These are phyloP conservation scores for Diarsia brunnea DNA, from an alignment of 2,888 invertebrate genomes.

Conservation along the genomic window DNA sequence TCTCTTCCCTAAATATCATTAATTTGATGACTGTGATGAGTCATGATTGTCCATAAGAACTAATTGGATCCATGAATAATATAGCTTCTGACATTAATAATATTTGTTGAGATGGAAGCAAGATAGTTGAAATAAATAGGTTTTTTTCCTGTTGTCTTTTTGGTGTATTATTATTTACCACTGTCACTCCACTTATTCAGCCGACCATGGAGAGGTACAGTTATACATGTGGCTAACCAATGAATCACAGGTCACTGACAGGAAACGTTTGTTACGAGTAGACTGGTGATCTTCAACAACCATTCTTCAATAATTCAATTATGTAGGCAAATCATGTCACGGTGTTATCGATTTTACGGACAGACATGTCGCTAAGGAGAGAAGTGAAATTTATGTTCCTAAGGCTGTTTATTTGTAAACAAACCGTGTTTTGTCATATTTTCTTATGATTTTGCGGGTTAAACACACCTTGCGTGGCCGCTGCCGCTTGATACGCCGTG, in stretches of 20 bases:
- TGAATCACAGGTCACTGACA: slow-evolving; percentile 52
- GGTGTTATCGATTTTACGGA: slow-evolving; percentile 66
- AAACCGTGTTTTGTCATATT: slow-evolving; percentile 18
- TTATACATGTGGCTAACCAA: slow-evolving; percentile 35
- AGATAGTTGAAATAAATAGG: not conserved
- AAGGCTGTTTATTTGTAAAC: slow-evolving; percentile 54
- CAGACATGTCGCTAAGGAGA: slow-evolving; percentile 12
- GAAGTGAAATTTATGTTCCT: slow-evolving; percentile 7
- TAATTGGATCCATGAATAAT: not conserved
- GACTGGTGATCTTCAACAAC: slow-evolving; percentile 13
- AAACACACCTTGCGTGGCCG: slow-evolving; percentile 93
- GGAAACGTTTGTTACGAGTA: slow-evolving; percentile 42
- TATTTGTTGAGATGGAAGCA: not conserved
- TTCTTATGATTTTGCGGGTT: slow-evolving; percentile 83
- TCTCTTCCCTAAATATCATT: no score
- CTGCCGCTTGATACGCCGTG: slow-evolving; percentile 95
- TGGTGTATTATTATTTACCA: no score
- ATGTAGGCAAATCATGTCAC: slow-evolving; percentile 59
- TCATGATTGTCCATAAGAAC: not conserved
- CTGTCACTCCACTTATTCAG: slow-evolving; percentile 28
- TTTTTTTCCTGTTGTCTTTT: no score
- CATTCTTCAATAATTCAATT: slow-evolving; percentile 57
- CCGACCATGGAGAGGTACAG: slow-evolving; percentile 50
- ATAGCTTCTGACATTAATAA: not conserved
- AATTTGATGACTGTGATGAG: no score